A percentile compares a stretch with the other conserved stretches of the same genome.
These are phyloP conservation scores for Rachycentron canadum DNA, from an alignment of 2,797 vertebrate genomes.

Conservation along the genomic window DNA sequence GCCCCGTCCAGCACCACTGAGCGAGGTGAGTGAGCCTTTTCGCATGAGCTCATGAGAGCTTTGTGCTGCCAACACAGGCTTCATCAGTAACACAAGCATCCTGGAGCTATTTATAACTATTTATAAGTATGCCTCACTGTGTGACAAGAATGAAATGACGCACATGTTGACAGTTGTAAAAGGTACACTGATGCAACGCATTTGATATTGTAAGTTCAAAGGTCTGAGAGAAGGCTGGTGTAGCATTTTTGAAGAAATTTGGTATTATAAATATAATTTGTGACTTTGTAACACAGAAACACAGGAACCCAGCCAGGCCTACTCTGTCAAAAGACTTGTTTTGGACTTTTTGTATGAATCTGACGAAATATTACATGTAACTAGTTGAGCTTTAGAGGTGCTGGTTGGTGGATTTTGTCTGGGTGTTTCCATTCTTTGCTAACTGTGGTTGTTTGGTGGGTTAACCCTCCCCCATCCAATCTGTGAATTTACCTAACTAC, in stretches of 20 bases:
- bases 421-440: not conserved
- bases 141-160: conserved; percentile 73
- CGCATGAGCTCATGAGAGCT: conserved; percentile 84
- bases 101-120: conserved; percentile 86
- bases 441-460: not conserved
- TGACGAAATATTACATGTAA: not conserved
- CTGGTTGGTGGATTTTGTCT: not conserved
- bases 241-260: not conserved
- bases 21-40: conserved; percentile 82
- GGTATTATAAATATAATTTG: not conserved
- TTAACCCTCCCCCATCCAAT: not conserved
- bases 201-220: conserved; percentile 16
- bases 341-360: not conserved
- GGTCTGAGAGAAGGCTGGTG: conserved; percentile 2
- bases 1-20: conserved; percentile 43
- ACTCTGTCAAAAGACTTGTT: not conserved
- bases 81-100: conserved; percentile 77
- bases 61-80: conserved; percentile 76
- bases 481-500: too few relatives aligned
- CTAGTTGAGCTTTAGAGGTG: not conserved
- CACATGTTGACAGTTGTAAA: conserved; percentile 65
- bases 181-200: conserved; percentile 48
- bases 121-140: conserved; percentile 72
- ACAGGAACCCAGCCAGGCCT: not conserved
- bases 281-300: not conserved